Percentiles rank a stretch among this genome's conserved stretches.
These are phyloP conservation scores for Globodera rostochiensis DNA, from an alignment of 1,140 invertebrate species.

Conservation along the genomic window DNA sequence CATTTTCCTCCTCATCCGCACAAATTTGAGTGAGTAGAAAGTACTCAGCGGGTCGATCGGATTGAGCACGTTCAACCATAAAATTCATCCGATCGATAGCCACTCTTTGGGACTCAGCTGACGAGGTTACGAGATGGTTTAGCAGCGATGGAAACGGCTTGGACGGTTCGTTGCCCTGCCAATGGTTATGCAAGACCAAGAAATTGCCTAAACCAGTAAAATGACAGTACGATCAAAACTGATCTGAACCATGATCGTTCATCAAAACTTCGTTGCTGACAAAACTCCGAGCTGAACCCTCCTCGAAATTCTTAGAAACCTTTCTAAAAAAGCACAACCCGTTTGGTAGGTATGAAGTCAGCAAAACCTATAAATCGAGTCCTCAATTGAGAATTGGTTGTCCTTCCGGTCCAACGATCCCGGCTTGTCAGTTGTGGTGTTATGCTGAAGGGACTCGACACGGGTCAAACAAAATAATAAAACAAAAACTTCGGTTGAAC, in stretches of 20 bases:
- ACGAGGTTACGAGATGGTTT: neutral
- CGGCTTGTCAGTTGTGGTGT: neutral
- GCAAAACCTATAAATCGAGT: constrained; percentile 1
- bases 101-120: neutral
- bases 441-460: neutral
- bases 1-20: neutral
- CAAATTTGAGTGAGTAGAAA: neutral
- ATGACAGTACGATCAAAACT: neutral
- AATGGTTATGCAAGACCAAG: constrained; percentile 3
- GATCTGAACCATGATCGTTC: neutral
- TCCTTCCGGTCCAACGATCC: constrained; percentile 6
- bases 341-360: neutral
- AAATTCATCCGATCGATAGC: neutral
- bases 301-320: constrained; percentile 6
- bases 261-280: constrained; percentile 6
- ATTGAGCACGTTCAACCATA: neutral
- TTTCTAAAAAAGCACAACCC: neutral
- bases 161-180: neutral
- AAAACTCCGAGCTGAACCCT: constrained; percentile 1
- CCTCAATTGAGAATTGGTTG: constrained; percentile 4
- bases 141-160: neutral
- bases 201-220: constrained; percentile 6
- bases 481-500: too few species aligned
- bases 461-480: neutral
- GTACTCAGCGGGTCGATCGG: neutral